phyloP scores from a whole-genome alignment of 2,113 vertebrate species.

The Prionailurus bengalensis region DNA sequence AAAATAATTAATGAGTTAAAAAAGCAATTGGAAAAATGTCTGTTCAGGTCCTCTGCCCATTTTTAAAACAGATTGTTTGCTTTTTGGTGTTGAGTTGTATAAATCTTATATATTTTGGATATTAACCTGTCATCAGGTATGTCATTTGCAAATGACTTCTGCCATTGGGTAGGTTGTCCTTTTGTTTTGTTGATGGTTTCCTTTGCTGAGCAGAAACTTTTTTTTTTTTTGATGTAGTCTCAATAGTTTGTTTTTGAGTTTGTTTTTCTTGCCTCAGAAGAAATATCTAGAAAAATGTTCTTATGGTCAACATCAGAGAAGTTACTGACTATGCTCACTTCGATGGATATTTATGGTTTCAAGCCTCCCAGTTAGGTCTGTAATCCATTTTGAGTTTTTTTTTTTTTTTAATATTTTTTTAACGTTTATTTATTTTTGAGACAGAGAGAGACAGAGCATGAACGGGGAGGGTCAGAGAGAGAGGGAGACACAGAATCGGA shows the following conservation, averaged over 20 bases:
- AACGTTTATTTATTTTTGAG: too few species aligned
- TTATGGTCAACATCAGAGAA: not conserved
- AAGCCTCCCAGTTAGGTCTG: not conserved
- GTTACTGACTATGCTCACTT: not conserved
- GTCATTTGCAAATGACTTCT: not conserved
- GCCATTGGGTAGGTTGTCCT: not conserved
- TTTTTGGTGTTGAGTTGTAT: not conserved
- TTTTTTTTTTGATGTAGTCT: not conserved
- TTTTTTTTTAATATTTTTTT: too few species aligned
- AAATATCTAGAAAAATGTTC: not conserved
- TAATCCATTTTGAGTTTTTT: not conserved
- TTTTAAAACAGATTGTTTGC: not conserved
- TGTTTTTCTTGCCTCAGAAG: not conserved
- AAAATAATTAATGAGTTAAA: not conserved
- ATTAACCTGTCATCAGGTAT: not conserved
- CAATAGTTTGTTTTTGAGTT: not conserved
- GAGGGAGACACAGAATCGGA: too few species aligned
- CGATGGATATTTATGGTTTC: not conserved
- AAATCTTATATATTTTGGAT: not conserved
- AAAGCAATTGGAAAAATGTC: not conserved
- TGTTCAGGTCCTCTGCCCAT: not conserved
- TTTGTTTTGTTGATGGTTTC: not conserved
- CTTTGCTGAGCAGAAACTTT: not conserved
- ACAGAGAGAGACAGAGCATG: too few species aligned
- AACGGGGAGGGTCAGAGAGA: too few species aligned